Base-by-base conservation (phyloP, 2,113 vertebrate genomes). In the Chaenogobius annularis region DNA sequence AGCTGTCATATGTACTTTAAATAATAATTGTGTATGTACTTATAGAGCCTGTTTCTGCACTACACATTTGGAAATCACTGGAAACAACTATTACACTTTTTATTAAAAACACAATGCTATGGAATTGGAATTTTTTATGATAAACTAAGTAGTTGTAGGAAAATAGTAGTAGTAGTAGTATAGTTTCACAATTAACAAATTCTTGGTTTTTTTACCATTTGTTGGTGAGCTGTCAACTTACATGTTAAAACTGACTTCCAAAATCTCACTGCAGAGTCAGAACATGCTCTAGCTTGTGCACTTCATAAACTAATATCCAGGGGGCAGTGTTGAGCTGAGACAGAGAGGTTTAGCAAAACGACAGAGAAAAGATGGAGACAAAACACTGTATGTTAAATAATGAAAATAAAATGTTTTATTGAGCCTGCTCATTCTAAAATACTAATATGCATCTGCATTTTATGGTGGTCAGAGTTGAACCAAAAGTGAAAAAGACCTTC, bases 241-340 rank as follows among this genome's bases (percentile, higher is more conserved):
- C 26, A 31, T 31, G 26, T 31, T 4, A 31, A 31, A 31, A 31
- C 4, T 31, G 1, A 31, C n/a, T n/a, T 31, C 26, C 26, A 31
- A 31, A 31, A 31, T 31, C 26, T 31, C 26, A 31, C 54, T 22
- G 20, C 54, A 55, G 6, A 35, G 7, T 23, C 68, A 70, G 9
- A 50, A 55, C 35, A 35, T 37, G 23, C 48, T 74, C 47, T 19
- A 46, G 17, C 62, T 50, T 15, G 31, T 88, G 91, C 86, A 89
- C 66, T 91, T 54, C 82, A 70, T 13, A 17, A 12, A 55, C 8
- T 61, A 13, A 59, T 37, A 87, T 86, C 88, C 82, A 91, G 91
- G 88, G 90, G 90, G 91, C 91, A 90, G 61, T 90, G 85, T 92
- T 91, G 86, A 91, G 77, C 89, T 78, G 66, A 85, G 70, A 85